These are phyloP conservation scores for Chaetodon auriga DNA, from an alignment of 2,113 vertebrate species.

Conservation along the genomic window DNA sequence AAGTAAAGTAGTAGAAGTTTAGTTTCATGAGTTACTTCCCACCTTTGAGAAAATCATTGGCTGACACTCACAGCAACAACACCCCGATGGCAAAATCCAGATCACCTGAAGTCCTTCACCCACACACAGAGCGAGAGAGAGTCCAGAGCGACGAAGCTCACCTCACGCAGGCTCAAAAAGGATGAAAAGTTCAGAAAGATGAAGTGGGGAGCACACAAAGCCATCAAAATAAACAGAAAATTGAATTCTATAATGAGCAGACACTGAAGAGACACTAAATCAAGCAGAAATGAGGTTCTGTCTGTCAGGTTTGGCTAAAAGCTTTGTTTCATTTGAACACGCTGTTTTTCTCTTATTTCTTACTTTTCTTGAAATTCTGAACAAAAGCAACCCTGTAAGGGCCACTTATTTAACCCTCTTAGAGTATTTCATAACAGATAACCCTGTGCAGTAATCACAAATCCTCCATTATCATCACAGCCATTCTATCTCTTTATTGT, in stretches of 20 bases:
- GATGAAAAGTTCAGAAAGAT: constrained; percentile 17
- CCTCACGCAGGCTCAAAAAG: not conserved
- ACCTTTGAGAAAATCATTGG: not conserved
- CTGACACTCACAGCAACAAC: not conserved
- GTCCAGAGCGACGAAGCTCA: not conserved
- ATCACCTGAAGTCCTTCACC: constrained; percentile 4
- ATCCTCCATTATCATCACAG: constrained; percentile 8
- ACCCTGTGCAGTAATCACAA: not conserved
- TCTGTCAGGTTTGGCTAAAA: not conserved
- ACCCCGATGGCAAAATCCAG: not conserved
- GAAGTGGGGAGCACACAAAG: not conserved
- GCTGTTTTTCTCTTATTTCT: not conserved
- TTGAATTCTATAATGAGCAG: constrained; percentile 22
- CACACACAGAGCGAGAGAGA: not conserved
- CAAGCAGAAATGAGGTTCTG: not conserved
- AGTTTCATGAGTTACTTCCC: no score
- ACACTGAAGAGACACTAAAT: not conserved
- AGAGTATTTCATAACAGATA: not conserved
- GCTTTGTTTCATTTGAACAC: not conserved
- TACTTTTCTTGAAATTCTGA: not conserved
- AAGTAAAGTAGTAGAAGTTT: not conserved
- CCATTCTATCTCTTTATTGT: not conserved
- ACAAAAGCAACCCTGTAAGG: not conserved
- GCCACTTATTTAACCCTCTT: not conserved
- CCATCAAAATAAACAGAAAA: constrained; percentile 26